Conservation (phyloP, 1,140 invertebrate genomes). For the Sycophila sp. region DNA sequence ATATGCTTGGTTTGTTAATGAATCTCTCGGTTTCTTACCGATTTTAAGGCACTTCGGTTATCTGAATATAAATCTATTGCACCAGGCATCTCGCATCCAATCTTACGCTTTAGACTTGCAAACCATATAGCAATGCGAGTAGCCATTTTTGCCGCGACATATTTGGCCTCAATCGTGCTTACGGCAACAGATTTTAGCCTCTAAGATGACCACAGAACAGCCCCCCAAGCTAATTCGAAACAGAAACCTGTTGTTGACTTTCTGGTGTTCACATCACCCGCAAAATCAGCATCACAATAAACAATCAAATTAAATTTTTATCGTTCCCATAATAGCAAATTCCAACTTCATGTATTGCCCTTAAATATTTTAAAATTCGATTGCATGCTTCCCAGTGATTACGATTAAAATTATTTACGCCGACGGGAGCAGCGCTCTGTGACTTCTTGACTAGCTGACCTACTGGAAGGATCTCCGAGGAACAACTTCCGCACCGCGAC, state of each 20-base stretch:
- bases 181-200: neutral
- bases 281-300: constrained; percentile 60
- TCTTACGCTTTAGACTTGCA: neutral
- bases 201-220: constrained; percentile 50
- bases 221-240: constrained; percentile 47
- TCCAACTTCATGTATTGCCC: neutral
- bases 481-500: too few relatives aligned
- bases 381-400: constrained; percentile 18
- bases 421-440: too few relatives aligned
- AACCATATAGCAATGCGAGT: too few relatives aligned
- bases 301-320: neutral
- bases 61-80: neutral
- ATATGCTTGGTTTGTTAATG: too few relatives aligned
- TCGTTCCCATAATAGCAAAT: constrained; percentile 34
- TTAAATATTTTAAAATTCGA: neutral
- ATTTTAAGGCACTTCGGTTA: neutral
- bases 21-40: neutral
- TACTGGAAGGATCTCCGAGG: too few relatives aligned
- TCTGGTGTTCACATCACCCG: constrained; percentile 48
- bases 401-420: constrained; percentile 4
- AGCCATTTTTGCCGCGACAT: neutral
- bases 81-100: neutral
- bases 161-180: too few relatives aligned
- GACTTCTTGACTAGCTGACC: too few relatives aligned
- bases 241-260: constrained; percentile 54